Evolutionary conservation across 37 sponge, comb jelly and placozoan genomes (phyloP).

Genomic region (Tethya wilhelma): DNA sequence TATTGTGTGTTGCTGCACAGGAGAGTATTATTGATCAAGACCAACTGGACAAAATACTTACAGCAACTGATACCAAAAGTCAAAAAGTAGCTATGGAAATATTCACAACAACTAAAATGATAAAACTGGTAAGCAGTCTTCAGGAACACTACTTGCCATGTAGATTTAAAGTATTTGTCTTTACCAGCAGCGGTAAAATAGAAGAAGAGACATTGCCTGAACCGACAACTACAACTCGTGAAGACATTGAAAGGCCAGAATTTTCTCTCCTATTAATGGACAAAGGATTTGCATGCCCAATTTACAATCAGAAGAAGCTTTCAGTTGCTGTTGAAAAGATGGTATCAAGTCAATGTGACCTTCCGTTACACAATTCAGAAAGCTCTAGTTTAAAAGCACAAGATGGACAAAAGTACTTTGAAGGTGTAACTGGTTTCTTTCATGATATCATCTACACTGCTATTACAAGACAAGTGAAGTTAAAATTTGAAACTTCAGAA

Average conservation of each 20-base stretch:
- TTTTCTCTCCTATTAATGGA: conserved; percentile 6
- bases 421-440: too few relatives aligned
- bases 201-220: neutral
- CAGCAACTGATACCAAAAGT: neutral
- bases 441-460: too few relatives aligned
- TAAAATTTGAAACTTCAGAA: too few relatives aligned
- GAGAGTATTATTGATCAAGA: neutral
- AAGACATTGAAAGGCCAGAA: neutral
- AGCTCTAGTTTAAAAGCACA: too few relatives aligned
- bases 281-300: conserved; percentile 2
- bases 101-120: neutral
- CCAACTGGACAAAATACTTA: neutral
- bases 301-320: neutral
- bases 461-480: too few relatives aligned
- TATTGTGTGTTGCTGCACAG: neutral
- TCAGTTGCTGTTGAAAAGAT: neutral
- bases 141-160: neutral
- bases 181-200: too few relatives aligned
- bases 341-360: conserved; percentile 9
- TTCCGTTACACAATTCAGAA: too few relatives aligned
- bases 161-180: too few relatives aligned
- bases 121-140: neutral
- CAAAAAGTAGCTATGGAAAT: neutral
- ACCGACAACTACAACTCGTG: too few relatives aligned
- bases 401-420: too few relatives aligned